Conservation (phyloP, 1,140 invertebrate species). For the Brachionus plicatilis region DNA sequence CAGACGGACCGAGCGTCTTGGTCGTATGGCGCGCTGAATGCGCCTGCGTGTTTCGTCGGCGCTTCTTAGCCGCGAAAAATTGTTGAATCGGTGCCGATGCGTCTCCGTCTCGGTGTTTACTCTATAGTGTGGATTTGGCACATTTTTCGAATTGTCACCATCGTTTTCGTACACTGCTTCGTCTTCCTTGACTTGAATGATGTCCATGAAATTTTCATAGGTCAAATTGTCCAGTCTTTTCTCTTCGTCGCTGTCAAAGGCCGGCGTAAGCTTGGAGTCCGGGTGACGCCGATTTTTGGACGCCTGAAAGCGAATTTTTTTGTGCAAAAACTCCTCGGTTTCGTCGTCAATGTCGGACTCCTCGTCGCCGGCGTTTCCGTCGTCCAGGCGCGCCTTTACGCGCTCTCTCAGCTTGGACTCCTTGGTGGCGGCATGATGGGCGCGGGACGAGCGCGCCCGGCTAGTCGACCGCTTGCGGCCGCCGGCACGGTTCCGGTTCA, state of each 20-base stretch:
- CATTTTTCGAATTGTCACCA: background rate
- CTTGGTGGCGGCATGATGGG: background rate
- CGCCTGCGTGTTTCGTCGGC: background rate
- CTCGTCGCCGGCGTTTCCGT: background rate
- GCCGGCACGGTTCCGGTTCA: background rate
- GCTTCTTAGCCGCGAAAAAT: background rate
- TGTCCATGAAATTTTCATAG: conserved; percentile 21
- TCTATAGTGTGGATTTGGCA: background rate
- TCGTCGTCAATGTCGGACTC: background rate
- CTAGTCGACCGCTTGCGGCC: background rate
- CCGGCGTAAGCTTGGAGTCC: background rate
- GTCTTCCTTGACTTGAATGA: background rate
- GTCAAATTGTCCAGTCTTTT: background rate
- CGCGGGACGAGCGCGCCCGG: background rate
- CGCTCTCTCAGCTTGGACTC: background rate
- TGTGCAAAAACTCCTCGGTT: background rate
- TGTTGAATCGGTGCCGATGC: background rate
- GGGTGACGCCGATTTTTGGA: background rate
- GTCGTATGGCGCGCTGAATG: background rate
- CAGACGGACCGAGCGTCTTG: background rate
- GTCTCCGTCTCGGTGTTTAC: background rate
- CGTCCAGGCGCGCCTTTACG: background rate
- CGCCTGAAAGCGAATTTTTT: conserved; percentile 19
- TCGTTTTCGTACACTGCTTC: conserved; percentile 11
- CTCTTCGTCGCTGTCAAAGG: background rate